Conservation (phyloP, 2,113 vertebrate genomes). For the Alexandromys fortis region DNA sequence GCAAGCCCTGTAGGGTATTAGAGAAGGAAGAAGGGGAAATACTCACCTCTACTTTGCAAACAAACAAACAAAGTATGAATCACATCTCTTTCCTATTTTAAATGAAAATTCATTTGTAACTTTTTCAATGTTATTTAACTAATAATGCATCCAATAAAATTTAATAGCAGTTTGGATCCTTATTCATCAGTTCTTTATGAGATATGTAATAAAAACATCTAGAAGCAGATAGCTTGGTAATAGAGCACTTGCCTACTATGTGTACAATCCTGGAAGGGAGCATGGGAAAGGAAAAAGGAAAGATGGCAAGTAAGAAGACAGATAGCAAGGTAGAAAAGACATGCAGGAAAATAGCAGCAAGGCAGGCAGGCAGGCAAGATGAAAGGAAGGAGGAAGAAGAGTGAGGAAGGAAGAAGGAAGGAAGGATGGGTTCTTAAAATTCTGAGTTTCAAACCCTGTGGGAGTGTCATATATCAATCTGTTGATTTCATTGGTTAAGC, state of each 20-base stretch:
- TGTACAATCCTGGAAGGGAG: background rate
- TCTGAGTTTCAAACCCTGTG: background rate
- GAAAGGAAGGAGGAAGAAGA: too few relatives aligned
- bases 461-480: too few relatives aligned
- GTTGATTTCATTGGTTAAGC: too few relatives aligned
- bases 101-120: conserved; percentile 34
- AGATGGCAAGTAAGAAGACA: background rate
- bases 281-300: too few relatives aligned
- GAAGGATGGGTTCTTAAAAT: too few relatives aligned
- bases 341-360: background rate
- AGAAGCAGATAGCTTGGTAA: background rate
- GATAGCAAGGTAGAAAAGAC: background rate
- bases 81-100: conserved; percentile 31
- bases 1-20: conserved; percentile 89
- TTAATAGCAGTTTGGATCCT: background rate
- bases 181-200: conserved; percentile 6
- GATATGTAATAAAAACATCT: conserved; percentile 26
- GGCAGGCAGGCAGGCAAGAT: too few relatives aligned
- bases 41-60: conserved; percentile 36
- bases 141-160: background rate
- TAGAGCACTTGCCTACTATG: background rate
- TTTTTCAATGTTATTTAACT: conserved; percentile 8
- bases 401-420: background rate
- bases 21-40: conserved; percentile 53
- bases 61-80: background rate